Evolutionary conservation across 2,888 invertebrate genomes (phyloP).

Genomic region (Caenorhabditis virilis): DNA sequence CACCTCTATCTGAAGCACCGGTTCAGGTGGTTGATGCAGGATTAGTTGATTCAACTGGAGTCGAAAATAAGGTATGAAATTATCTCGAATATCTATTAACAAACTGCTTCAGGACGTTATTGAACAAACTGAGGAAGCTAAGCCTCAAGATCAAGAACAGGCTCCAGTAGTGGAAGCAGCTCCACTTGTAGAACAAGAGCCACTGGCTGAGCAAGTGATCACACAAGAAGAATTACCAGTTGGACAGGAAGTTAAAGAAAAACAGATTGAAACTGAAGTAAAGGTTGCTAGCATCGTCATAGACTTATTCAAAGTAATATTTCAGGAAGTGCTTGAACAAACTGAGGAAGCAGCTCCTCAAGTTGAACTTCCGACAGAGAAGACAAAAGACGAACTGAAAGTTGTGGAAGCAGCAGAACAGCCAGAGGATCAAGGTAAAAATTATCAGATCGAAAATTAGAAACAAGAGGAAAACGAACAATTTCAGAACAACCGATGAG

Average conservation of each 20-base stretch:
- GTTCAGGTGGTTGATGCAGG: too few relatives aligned
- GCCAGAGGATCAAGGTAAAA: too few relatives aligned
- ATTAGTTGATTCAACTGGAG: too few relatives aligned
- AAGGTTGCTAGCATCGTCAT: too few relatives aligned
- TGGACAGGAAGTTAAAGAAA: background rate
- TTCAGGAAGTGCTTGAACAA: conserved; percentile 3
- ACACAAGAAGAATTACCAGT: conserved; percentile 6
- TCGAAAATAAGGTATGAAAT: background rate
- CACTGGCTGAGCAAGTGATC: background rate
- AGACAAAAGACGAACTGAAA: background rate
- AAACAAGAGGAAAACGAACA: too few relatives aligned
- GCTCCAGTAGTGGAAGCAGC: too few relatives aligned
- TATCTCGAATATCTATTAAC: background rate
- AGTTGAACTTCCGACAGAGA: conserved; percentile 1
- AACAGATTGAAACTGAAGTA: background rate
- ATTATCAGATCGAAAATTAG: too few relatives aligned
- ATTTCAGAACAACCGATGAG: too few relatives aligned
- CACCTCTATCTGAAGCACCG: too few relatives aligned
- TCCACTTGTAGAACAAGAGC: background rate
- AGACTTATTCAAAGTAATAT: background rate
- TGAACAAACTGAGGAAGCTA: background rate
- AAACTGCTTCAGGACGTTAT: background rate
- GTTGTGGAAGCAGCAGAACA: background rate
- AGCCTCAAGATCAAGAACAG: conserved; percentile 1
- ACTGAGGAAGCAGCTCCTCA: conserved; percentile 2